Percentiles rank a stretch among this genome's conserved stretches.
These are phyloP conservation scores for Stenchaetothrips biformis DNA, from an alignment of 2,888 invertebrate genomes.

Conservation along the genomic window DNA sequence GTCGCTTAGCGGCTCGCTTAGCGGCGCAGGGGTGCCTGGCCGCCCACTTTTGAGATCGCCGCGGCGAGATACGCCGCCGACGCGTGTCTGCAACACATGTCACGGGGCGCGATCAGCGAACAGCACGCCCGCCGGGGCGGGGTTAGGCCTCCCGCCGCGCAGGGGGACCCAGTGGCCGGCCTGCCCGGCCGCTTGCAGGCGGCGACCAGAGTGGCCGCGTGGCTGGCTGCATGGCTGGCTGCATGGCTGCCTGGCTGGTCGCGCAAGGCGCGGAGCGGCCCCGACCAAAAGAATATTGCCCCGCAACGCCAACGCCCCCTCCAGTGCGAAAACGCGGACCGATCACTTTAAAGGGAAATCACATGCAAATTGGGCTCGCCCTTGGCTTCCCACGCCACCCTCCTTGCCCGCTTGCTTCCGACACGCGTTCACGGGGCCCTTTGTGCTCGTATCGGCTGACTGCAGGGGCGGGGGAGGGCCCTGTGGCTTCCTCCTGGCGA, in stretches of 20 bases:
- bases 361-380: constrained; percentile 11
- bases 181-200: too few relatives aligned
- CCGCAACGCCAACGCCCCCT: neutral
- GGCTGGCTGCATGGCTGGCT: neutral
- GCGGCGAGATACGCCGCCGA: neutral
- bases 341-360: constrained; percentile 23
- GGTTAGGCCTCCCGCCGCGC: too few relatives aligned
- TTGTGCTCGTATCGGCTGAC: too few relatives aligned
- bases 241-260: neutral
- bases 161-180: too few relatives aligned
- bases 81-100: constrained; percentile 4
- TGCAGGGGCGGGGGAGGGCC: too few relatives aligned
- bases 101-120: neutral
- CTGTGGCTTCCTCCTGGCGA: too few relatives aligned
- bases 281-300: constrained; percentile 2
- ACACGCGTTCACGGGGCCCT: too few relatives aligned
- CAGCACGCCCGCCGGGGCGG: neutral
- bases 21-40: neutral
- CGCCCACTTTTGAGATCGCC: neutral
- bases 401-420: too few relatives aligned
- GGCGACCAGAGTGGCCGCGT: neutral
- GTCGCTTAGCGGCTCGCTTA: neutral
- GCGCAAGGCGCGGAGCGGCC: neutral
- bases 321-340: constrained; percentile 9
- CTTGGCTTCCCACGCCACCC: too few relatives aligned